phyloP scores from a whole-genome alignment of 2,113 vertebrate genomes.

The Bos indicus region DNA sequence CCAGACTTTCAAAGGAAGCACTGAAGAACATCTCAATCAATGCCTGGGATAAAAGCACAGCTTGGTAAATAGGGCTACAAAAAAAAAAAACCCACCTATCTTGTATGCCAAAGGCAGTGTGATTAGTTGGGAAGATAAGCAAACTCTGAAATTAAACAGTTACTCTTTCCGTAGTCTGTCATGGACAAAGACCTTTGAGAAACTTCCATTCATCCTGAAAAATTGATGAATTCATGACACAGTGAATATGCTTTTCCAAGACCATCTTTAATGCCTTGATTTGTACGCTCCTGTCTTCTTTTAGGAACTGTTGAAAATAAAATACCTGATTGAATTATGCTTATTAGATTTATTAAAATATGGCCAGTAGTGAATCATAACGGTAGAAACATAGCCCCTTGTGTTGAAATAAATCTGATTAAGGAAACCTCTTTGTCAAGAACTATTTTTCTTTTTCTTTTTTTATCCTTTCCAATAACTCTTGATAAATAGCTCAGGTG shows the following conservation, averaged over 20 bases:
- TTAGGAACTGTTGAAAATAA: background rate
- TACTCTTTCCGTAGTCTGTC: background rate
- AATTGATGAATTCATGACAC: background rate
- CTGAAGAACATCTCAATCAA: background rate
- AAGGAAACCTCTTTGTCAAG: background rate
- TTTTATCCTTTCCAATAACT: background rate
- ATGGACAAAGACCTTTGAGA: background rate
- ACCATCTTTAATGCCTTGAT: background rate
- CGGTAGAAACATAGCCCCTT: background rate
- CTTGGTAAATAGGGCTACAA: rapidly evolving
- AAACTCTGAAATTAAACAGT: background rate
- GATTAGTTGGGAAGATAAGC: background rate
- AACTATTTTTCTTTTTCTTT: background rate
- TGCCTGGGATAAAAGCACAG: background rate
- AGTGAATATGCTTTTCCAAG: no score
- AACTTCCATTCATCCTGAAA: background rate
- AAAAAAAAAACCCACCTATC: background rate
- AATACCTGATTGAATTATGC: background rate
- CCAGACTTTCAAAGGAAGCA: background rate
- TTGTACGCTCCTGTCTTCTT: background rate
- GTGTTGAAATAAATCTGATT: background rate
- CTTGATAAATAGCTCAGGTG: background rate
- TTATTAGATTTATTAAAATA: background rate
- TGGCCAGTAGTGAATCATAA: background rate
- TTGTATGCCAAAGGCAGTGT: background rate